phyloP scores from a whole-genome alignment of 2,113 vertebrate species.

The Myotis davidii region DNA sequence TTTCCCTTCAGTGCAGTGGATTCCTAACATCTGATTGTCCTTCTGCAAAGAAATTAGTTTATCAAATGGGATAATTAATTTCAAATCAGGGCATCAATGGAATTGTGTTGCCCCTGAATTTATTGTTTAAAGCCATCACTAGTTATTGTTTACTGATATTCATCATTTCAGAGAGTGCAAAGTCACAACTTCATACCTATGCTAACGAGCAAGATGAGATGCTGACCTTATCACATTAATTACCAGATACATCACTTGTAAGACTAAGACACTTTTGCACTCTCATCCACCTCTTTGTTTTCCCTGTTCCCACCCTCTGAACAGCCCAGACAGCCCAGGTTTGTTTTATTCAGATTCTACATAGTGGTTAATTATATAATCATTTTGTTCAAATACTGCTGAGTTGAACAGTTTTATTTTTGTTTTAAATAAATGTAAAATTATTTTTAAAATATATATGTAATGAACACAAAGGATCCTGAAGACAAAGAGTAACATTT shows the following conservation, averaged over 20 bases:
- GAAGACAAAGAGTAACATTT: not conserved
- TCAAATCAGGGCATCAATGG: not conserved
- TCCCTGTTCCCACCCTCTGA: not conserved
- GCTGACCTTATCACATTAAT: not conserved
- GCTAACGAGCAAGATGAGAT: not conserved
- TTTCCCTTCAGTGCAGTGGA: not conserved
- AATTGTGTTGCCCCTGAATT: not conserved
- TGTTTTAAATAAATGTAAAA: not conserved
- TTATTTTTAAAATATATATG: not conserved
- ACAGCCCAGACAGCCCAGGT: fast-evolving
- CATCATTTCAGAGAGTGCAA: not conserved
- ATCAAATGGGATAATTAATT: not conserved
- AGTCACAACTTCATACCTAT: not conserved
- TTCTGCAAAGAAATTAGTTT: conserved; percentile 12
- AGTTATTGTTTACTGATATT: not conserved
- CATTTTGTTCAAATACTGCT: not conserved
- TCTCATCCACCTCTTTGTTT: not conserved
- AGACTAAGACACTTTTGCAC: not conserved
- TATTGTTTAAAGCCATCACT: not conserved
- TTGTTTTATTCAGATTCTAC: not conserved
- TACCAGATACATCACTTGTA: not conserved
- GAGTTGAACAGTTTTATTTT: not conserved
- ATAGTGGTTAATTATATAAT: not conserved
- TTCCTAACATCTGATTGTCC: not conserved
- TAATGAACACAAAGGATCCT: not conserved